Evolutionary conservation across 1,140 invertebrate species (phyloP).

Genomic region (Trissolcus basalis): DNA sequence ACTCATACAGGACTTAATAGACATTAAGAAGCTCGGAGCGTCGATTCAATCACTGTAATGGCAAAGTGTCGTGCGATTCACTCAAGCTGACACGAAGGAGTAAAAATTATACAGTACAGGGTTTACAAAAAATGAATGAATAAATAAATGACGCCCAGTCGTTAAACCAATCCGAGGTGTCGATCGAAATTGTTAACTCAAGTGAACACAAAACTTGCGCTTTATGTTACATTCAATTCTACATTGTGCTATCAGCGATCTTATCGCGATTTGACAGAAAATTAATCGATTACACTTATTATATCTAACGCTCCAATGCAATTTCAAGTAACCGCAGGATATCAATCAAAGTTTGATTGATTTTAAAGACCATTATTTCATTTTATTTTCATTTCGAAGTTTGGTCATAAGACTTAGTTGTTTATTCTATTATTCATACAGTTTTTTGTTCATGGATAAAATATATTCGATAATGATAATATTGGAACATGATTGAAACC

Average conservation of each 20-base stretch:
- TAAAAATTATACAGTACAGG: conserved; percentile 28
- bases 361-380: too few relatives aligned
- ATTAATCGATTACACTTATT: conserved; percentile 18
- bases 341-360: too few relatives aligned
- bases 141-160: conserved; percentile 27
- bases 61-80: conserved; percentile 29
- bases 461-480: conserved; percentile 1
- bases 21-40: conserved; percentile 44
- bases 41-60: conserved; percentile 58
- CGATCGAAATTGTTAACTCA: conserved; percentile 38
- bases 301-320: conserved; percentile 11
- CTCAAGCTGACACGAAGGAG: conserved; percentile 10
- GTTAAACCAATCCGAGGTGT: conserved; percentile 25
- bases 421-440: too few relatives aligned
- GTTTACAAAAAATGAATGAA: conserved; percentile 51
- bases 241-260: conserved; percentile 39
- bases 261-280: conserved; percentile 33
- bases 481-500: conserved; percentile 25
- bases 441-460: too few relatives aligned
- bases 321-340: too few relatives aligned
- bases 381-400: not conserved
- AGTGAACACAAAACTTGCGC: conserved; percentile 14
- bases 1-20: conserved; percentile 42
- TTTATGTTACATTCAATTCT: conserved; percentile 18
- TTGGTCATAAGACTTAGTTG: too few relatives aligned